A percentile compares a stretch with the other conserved stretches of the same genome.
phyloP scores from a whole-genome alignment of 2,888 invertebrate species.

The Imbricaverruca yamaguchii region DNA sequence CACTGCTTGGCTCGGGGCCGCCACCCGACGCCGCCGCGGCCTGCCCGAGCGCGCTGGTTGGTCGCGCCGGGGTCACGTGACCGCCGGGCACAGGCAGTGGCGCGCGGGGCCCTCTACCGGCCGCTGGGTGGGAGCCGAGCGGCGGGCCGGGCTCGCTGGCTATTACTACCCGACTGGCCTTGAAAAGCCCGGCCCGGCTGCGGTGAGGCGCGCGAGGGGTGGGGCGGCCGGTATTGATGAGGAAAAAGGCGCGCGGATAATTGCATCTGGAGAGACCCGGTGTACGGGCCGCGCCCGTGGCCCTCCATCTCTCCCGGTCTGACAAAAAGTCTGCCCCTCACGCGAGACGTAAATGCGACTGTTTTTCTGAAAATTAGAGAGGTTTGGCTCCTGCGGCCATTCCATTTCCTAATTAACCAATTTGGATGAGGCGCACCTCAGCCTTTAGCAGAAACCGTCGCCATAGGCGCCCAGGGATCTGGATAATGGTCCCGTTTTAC shows the following conservation, averaged over 20 bases:
- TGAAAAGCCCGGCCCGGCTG: neutral
- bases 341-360: neutral
- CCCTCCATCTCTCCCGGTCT: neutral
- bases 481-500: neutral
- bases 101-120: neutral
- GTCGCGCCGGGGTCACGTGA: neutral
- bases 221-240: neutral
- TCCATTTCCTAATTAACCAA: neutral
- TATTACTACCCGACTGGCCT: neutral
- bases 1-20: neutral
- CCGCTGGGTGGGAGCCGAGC: neutral
- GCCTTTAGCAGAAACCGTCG: neutral
- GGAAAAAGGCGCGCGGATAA: conserved; percentile 2
- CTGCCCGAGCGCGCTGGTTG: neutral
- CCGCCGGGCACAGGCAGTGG: neutral
- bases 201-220: neutral
- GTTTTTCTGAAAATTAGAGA: conserved; percentile 7
- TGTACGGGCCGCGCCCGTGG: neutral
- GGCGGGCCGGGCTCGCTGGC: neutral
- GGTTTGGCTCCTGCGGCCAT: neutral
- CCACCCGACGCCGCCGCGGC: neutral
- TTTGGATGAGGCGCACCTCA: neutral
- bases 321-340: neutral
- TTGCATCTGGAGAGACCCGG: neutral
- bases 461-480: neutral